Conservation (phyloP, 2,113 vertebrate genomes). For the Heteronetta atricapilla region DNA sequence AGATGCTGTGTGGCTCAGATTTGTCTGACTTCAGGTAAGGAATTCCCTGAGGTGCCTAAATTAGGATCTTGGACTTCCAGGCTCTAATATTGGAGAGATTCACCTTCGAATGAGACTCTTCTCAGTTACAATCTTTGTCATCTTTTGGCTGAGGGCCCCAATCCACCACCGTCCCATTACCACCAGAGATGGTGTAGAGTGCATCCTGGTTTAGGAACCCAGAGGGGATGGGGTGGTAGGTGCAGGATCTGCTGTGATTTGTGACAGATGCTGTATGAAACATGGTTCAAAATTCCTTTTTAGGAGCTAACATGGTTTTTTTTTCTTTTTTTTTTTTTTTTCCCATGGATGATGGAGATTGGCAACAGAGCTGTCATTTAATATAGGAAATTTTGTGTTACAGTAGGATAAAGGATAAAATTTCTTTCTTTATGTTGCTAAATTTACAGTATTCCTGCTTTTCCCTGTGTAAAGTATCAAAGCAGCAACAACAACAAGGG, state of each 20-base stretch:
- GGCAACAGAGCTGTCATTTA: background rate
- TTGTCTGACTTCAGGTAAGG: background rate
- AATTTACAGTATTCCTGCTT: background rate
- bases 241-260: background rate
- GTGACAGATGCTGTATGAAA: background rate
- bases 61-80: background rate
- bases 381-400: background rate
- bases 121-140: fast-evolving
- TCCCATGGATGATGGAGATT: background rate
- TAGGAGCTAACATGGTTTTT: background rate
- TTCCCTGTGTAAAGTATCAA: background rate
- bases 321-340: background rate
- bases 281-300: background rate
- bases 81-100: background rate
- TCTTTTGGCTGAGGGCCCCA: background rate
- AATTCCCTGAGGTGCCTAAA: background rate
- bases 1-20: background rate
- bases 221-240: background rate
- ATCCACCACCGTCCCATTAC: fast-evolving
- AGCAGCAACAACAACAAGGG: background rate
- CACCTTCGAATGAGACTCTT: background rate
- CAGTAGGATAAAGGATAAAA: background rate
- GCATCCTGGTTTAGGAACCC: background rate
- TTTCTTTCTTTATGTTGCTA: background rate
- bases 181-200: background rate